Evolutionary conservation across 1,140 invertebrate species (phyloP).

Genomic region (Cyclargus thomasi): DNA sequence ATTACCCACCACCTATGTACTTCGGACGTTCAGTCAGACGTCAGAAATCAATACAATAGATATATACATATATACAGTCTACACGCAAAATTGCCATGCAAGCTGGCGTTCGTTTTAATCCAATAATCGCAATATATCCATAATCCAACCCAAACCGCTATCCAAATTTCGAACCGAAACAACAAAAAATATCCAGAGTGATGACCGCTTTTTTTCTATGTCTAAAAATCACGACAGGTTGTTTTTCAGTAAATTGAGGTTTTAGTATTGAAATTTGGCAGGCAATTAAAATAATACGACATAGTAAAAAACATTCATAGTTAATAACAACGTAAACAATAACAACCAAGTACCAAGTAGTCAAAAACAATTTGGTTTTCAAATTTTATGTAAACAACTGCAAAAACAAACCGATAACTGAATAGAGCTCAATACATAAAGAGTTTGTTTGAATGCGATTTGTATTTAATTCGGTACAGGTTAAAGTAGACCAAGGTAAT

Average conservation of each 20-base stretch:
- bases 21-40: neutral
- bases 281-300: too few species aligned
- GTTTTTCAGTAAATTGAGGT: too few species aligned
- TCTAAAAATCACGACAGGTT: neutral
- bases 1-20: neutral
- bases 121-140: neutral
- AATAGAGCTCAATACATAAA: too few species aligned
- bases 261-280: too few species aligned
- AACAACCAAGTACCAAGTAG: neutral
- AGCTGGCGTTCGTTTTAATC: neutral
- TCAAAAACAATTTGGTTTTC: neutral
- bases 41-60: neutral
- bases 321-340: too few species aligned
- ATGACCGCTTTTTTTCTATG: too few species aligned
- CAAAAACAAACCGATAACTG: too few species aligned
- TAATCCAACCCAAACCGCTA: neutral
- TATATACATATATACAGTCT: too few species aligned
- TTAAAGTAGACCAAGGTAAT: too few species aligned
- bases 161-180: neutral
- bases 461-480: too few species aligned
- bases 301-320: too few species aligned
- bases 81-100: neutral
- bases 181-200: neutral
- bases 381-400: neutral
- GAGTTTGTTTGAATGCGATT: too few species aligned